Percentiles rank a stretch among this genome's conserved stretches.
Conservation (phyloP, 2,888 invertebrate species). For the Ormyrus rosae region DNA sequence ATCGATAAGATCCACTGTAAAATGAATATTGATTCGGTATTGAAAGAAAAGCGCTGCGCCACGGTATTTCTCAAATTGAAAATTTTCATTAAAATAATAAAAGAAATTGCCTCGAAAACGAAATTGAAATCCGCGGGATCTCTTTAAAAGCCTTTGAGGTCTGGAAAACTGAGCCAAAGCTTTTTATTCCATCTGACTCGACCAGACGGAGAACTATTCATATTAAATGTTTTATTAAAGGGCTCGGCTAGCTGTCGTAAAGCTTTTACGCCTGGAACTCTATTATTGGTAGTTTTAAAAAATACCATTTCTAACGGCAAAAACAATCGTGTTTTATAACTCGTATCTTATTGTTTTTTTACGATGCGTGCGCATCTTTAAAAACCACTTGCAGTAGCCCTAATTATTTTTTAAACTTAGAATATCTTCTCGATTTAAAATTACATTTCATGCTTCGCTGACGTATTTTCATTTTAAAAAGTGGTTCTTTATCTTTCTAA, state of each 20-base stretch:
- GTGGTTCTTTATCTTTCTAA: no score
- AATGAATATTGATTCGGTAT: background rate
- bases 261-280: constrained; percentile 48
- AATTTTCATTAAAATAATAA: constrained; percentile 37
- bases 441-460: no score
- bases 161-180: constrained; percentile 9
- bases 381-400: no score
- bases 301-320: background rate
- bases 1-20: background rate
- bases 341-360: background rate
- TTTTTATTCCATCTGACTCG: background rate
- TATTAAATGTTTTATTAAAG: constrained; percentile 53
- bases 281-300: constrained; percentile 22
- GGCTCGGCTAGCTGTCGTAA: constrained; percentile 25
- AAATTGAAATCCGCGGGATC: constrained; percentile 33
- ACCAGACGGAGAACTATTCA: constrained; percentile 20
- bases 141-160: constrained; percentile 40
- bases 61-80: background rate
- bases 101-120: constrained; percentile 29
- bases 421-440: no score
- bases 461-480: no score
- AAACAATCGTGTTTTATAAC: background rate
- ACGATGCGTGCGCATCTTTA: background rate
- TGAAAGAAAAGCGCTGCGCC: background rate
- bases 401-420: no score